Evolutionary conservation across 2,888 invertebrate genomes (phyloP).

Genomic region (Cyclophora punctaria): DNA sequence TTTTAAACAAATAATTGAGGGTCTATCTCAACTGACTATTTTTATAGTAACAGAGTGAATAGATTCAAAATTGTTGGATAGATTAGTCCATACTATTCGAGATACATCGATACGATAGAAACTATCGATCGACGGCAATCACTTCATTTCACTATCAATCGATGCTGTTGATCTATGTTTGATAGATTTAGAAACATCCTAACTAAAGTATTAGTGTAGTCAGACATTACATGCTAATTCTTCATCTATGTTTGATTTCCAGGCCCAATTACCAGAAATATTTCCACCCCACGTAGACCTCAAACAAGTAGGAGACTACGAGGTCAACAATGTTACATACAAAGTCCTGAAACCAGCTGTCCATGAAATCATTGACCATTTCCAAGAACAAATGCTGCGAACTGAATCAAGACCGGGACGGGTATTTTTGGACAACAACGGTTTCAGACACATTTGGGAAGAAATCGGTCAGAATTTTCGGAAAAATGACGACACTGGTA

Average conservation of each 20-base stretch:
- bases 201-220: not conserved
- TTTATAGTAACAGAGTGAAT: too few species aligned
- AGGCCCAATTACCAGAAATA: slow-evolving; percentile 1
- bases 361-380: slow-evolving; percentile 43
- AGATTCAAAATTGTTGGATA: too few species aligned
- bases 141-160: too few species aligned
- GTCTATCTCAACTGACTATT: too few species aligned
- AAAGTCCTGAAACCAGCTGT: slow-evolving; percentile 40
- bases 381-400: slow-evolving; percentile 15
- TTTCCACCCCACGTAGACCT: slow-evolving; percentile 41
- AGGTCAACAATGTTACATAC: slow-evolving; percentile 38
- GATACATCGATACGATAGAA: too few species aligned
- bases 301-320: slow-evolving; percentile 40
- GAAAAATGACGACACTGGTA: slow-evolving; percentile 21
- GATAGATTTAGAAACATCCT: too few species aligned
- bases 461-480: slow-evolving; percentile 19
- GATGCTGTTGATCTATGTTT: too few species aligned
- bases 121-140: too few species aligned
- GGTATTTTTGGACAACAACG: slow-evolving; percentile 45
- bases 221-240: too few species aligned
- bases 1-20: too few species aligned
- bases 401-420: slow-evolving; percentile 10
- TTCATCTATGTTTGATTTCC: slow-evolving; percentile 18
- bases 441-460: slow-evolving; percentile 49
- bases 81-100: too few species aligned